Conservation (phyloP, 2,888 invertebrate species). For the Drosophila acutilabella region DNA sequence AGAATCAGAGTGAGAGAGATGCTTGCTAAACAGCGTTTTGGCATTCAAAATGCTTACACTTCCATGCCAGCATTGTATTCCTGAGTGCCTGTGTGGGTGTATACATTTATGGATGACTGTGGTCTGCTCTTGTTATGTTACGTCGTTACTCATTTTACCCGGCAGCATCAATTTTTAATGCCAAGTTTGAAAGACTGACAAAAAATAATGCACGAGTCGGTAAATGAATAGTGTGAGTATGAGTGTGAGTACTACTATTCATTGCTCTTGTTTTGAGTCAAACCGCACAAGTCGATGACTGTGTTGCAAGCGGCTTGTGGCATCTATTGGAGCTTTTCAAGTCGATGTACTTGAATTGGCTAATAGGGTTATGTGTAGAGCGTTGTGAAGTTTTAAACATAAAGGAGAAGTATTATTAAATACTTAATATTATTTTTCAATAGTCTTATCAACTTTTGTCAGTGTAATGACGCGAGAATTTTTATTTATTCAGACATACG, state of each 20-base stretch:
- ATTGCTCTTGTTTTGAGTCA: conserved; percentile 11
- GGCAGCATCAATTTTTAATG: conserved; percentile 61
- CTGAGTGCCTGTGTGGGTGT: conserved; percentile 23
- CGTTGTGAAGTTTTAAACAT: too few species aligned
- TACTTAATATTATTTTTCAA: too few species aligned
- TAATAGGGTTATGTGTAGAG: neutral
- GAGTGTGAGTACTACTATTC: conserved; percentile 1
- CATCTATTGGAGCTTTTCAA: conserved; percentile 26
- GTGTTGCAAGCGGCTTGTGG: conserved; percentile 16
- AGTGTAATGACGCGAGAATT: too few species aligned
- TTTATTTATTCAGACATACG: too few species aligned
- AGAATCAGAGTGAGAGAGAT: conserved; percentile 22
- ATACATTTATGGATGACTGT: conserved; percentile 16
- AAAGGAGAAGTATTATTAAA: too few species aligned
- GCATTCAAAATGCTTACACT: conserved; percentile 59
- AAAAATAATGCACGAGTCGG: conserved; percentile 15
- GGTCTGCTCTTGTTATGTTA: conserved; percentile 13
- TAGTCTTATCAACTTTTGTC: too few species aligned
- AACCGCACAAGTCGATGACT: conserved; percentile 4
- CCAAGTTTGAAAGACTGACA: conserved; percentile 26
- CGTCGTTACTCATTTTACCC: conserved; percentile 26
- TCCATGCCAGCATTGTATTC: conserved; percentile 16
- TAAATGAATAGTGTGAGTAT: conserved; percentile 1
- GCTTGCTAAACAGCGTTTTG: conserved; percentile 60
- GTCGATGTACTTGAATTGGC: conserved; percentile 12